Evolutionary conservation across 2,113 vertebrate species (phyloP).

Genomic region (Stomatorhinus ivindoensis): DNA sequence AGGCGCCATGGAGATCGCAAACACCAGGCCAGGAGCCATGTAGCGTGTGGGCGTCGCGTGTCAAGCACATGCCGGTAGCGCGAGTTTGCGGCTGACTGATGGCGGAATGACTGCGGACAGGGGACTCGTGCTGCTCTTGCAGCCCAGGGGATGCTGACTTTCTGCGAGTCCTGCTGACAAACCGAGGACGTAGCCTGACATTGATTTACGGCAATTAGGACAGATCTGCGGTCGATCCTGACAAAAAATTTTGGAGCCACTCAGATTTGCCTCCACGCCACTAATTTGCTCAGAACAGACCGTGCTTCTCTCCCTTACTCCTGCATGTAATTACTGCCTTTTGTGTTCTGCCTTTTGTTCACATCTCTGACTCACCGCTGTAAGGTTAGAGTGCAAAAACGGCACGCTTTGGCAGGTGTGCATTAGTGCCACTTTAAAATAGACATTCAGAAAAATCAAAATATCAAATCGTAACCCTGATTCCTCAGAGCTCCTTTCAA

Average conservation of each 20-base stretch:
- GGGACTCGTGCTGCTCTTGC: neutral
- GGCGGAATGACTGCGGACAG: neutral
- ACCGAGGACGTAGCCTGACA: no score
- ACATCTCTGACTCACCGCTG: slow-evolving; percentile 29
- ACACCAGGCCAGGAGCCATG: neutral
- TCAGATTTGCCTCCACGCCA: slow-evolving; percentile 14
- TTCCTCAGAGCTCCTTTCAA: neutral
- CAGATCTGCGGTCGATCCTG: neutral
- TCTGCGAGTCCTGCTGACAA: neutral
- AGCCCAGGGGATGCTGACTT: neutral
- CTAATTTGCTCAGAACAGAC: slow-evolving; percentile 28
- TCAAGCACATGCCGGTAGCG: neutral
- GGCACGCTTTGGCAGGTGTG: slow-evolving; percentile 24
- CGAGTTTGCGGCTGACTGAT: neutral
- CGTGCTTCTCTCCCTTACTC: slow-evolving; percentile 23
- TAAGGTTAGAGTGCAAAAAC: slow-evolving; percentile 13
- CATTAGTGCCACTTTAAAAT: slow-evolving; percentile 28
- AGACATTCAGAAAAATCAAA: slow-evolving; percentile 22
- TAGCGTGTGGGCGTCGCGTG: neutral
- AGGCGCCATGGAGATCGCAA: neutral
- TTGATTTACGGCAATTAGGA: neutral
- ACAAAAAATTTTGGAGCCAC: neutral
- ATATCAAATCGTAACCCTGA: slow-evolving; percentile 21
- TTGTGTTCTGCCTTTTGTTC: slow-evolving; percentile 26
- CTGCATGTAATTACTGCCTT: slow-evolving; percentile 35